Evolutionary conservation across 2,888 invertebrate species (phyloP).

Genomic region (Machimus atricapillus): DNA sequence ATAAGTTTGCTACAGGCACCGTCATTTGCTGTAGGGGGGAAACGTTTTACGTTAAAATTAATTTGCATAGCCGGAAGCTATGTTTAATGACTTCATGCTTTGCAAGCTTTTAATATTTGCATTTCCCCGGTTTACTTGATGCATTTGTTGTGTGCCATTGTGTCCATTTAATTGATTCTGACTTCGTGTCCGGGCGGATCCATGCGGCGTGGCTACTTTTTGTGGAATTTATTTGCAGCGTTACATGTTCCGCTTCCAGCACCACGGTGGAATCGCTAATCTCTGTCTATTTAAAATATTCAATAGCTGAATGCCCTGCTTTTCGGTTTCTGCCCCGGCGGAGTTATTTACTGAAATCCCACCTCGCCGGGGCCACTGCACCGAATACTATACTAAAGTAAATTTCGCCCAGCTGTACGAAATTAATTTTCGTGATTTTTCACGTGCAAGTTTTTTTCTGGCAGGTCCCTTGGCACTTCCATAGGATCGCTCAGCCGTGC

Average conservation of each 20-base stretch:
- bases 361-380: neutral
- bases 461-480: neutral
- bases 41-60: neutral
- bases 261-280: neutral
- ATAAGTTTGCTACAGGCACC: neutral
- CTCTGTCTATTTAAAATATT: constrained; percentile 5
- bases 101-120: constrained; percentile 19
- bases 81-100: constrained; percentile 10
- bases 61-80: constrained; percentile 6
- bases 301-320: neutral
- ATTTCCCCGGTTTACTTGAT: neutral
- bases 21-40: neutral
- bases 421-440: neutral
- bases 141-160: neutral
- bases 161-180: constrained; percentile 5
- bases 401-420: neutral
- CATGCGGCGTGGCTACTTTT: neutral
- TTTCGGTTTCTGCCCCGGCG: neutral
- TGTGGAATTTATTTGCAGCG: neutral
- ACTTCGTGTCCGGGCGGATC: neutral
- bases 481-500: neutral
- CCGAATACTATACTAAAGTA: neutral
- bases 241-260: neutral
- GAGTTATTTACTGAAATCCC: neutral
- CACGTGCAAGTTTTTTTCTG: neutral